These are phyloP conservation scores for Nerophis ophidion DNA, from an alignment of 2,113 vertebrate species.

Conservation along the genomic window DNA sequence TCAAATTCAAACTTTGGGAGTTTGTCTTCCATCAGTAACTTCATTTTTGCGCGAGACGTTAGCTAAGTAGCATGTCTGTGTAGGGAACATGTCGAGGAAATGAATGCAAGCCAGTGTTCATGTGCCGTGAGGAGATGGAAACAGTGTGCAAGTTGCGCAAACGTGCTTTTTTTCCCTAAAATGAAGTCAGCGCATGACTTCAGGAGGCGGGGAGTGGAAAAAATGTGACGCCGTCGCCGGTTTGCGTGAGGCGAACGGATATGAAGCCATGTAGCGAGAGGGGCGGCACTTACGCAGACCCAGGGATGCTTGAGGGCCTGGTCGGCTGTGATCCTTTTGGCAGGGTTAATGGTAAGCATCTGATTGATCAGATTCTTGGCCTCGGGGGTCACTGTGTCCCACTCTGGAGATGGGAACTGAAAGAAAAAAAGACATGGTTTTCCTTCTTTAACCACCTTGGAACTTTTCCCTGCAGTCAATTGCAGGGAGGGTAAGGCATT, in stretches of 20 bases:
- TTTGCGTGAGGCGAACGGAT: neutral
- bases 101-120: neutral
- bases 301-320: constrained; percentile 98
- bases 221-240: neutral
- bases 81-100: neutral
- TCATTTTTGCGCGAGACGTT: too few species aligned
- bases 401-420: constrained; percentile 98
- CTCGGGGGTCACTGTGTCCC: constrained; percentile 98
- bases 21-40: too few species aligned
- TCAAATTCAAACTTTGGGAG: too few species aligned
- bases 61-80: too few species aligned
- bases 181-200: neutral
- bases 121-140: neutral
- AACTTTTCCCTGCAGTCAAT: too few species aligned
- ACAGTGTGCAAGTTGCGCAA: neutral
- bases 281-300: constrained; percentile 90
- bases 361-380: constrained; percentile 99
- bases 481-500: too few species aligned
- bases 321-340: constrained; percentile 96
- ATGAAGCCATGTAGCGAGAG: neutral
- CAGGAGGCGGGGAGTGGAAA: neutral
- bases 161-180: neutral
- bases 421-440: neutral
- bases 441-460: too few species aligned
- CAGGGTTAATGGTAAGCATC: constrained; percentile 98